phyloP scores from a whole-genome alignment of 1,140 invertebrate species.

The Heliconius eleuchia region DNA sequence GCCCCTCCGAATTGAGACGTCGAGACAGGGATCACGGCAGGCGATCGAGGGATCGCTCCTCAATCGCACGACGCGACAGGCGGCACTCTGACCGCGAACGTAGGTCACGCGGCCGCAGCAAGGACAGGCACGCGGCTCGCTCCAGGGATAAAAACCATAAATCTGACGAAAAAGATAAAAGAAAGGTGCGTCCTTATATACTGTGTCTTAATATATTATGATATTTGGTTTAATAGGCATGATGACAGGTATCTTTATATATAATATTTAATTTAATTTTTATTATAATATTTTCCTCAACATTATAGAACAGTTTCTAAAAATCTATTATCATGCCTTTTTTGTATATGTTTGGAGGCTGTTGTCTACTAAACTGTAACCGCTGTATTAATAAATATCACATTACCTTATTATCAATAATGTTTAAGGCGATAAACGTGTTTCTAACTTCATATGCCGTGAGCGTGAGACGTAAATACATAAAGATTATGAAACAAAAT shows the following conservation, averaged over 20 bases:
- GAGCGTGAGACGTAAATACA: too few species aligned
- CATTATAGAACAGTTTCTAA: not conserved
- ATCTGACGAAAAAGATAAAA: slow-evolving; percentile 32
- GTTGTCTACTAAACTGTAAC: too few species aligned
- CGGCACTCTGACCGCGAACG: slow-evolving; percentile 47
- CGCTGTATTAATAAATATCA: too few species aligned
- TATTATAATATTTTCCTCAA: not conserved
- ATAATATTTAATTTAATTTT: too few species aligned
- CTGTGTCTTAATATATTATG: not conserved
- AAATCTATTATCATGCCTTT: too few species aligned
- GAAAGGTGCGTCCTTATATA: not conserved
- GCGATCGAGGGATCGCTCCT: slow-evolving; percentile 55
- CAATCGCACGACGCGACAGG: slow-evolving; percentile 42
- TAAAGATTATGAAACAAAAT: too few species aligned
- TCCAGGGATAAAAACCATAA: slow-evolving; percentile 56
- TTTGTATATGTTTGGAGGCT: too few species aligned
- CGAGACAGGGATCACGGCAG: slow-evolving; percentile 58
- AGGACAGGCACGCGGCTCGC: slow-evolving; percentile 52
- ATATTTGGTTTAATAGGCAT: too few species aligned
- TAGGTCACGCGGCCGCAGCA: slow-evolving; percentile 56
- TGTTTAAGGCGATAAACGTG: too few species aligned
- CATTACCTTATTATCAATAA: too few species aligned
- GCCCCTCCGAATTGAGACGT: slow-evolving; percentile 41
- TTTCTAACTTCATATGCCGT: too few species aligned
- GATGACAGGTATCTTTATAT: too few species aligned